A percentile compares a stretch with the other conserved stretches of the same genome.
phyloP scores from a whole-genome alignment of 2,113 vertebrate genomes.

The Taxidea taxus region DNA sequence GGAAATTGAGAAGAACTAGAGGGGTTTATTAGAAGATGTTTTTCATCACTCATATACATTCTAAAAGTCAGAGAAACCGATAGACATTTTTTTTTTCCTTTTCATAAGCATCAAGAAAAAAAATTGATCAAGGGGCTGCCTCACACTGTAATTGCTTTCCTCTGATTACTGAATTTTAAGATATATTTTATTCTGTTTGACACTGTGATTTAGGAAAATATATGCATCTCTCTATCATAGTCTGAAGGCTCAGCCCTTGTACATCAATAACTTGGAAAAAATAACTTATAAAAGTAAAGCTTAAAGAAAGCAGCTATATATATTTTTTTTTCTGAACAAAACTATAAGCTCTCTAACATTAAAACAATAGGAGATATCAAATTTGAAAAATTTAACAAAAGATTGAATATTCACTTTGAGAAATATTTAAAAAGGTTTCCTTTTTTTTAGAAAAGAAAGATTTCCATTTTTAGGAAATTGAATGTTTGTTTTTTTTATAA shows the following conservation, averaged over 20 bases:
- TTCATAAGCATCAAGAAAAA: not conserved
- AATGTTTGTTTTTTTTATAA: not conserved
- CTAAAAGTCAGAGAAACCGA: conserved; percentile 51
- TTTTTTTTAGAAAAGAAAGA: not conserved
- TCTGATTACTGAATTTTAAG: conserved; percentile 11
- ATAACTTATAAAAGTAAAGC: not conserved
- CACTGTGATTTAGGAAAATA: not conserved
- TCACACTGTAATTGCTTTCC: conserved; percentile 38
- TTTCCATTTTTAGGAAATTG: not conserved
- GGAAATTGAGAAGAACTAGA: conserved; percentile 40
- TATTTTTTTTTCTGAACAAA: conserved; percentile 5
- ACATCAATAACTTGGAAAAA: conserved; percentile 9
- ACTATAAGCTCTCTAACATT: not conserved
- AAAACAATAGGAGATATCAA: not conserved
- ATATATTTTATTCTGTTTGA: conserved; percentile 31
- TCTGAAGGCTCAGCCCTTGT: conserved; percentile 10
- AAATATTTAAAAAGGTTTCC: not conserved
- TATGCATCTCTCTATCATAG: not conserved
- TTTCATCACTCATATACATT: conserved; percentile 56
- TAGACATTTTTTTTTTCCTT: not conserved
- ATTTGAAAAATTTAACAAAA: not conserved
- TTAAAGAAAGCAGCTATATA: conserved; percentile 39
- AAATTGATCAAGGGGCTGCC: not conserved
- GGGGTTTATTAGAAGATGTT: conserved; percentile 21
- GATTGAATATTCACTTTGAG: not conserved